phyloP scores from a whole-genome alignment of 2,888 invertebrate genomes.

The Thereva unica region DNA sequence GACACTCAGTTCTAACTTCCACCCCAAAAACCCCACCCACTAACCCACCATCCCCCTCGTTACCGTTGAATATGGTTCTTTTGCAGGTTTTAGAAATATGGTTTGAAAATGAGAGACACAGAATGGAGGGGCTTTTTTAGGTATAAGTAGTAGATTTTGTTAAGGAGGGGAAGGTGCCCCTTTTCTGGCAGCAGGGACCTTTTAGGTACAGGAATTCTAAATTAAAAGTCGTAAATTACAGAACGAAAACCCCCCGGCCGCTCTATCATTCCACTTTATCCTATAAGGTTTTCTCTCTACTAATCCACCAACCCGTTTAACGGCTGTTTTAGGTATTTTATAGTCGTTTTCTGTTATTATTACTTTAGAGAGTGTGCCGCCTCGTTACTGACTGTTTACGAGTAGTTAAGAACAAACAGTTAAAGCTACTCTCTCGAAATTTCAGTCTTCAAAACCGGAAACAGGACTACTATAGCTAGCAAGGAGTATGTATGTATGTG shows the following conservation, averaged over 20 bases:
- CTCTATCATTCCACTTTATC: not conserved
- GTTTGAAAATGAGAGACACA: not conserved
- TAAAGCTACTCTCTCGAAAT: not conserved
- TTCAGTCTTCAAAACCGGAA: too few relatives aligned
- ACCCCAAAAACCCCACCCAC: too few relatives aligned
- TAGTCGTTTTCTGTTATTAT: not conserved
- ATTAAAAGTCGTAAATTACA: constrained; percentile 36
- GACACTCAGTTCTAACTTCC: too few relatives aligned
- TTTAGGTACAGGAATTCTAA: constrained; percentile 27
- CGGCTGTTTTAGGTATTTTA: constrained; percentile 4
- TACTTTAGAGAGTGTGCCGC: not conserved
- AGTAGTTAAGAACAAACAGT: not conserved
- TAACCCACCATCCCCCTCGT: too few relatives aligned
- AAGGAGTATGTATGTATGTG: too few relatives aligned
- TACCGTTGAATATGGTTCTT: too few relatives aligned
- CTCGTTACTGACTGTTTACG: constrained; percentile 17
- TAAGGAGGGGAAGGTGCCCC: not conserved
- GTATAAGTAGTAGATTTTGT: not conserved
- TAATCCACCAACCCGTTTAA: constrained; percentile 21
- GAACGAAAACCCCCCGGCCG: constrained; percentile 13
- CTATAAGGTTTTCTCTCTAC: not conserved
- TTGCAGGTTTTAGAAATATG: too few relatives aligned
- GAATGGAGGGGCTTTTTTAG: not conserved
- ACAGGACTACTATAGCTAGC: too few relatives aligned
- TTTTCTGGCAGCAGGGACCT: constrained; percentile 15